Evolutionary conservation across 2,888 invertebrate genomes (phyloP).

Genomic region (Lagria hirta): DNA sequence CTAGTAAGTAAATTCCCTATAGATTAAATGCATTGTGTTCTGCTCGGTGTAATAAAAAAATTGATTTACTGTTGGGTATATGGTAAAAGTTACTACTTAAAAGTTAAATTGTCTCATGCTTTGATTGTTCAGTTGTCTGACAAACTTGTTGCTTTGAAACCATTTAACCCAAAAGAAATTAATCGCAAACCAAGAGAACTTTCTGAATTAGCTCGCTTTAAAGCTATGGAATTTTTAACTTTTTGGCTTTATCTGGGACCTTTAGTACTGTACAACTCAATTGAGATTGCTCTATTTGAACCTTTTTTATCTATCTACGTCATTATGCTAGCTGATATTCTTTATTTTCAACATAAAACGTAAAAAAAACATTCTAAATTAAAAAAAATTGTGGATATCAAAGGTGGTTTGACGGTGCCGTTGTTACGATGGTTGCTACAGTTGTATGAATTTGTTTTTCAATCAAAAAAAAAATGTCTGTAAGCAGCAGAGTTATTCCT

Average conservation of each 20-base stretch:
- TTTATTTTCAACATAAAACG: too few species aligned
- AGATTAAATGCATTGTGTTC: slow-evolving; percentile 13
- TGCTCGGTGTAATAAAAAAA: slow-evolving; percentile 20
- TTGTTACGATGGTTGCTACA: too few species aligned
- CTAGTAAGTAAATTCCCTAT: slow-evolving; percentile 1
- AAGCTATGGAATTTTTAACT: slow-evolving; percentile 15
- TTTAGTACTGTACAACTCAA: slow-evolving; percentile 14
- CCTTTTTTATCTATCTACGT: slow-evolving; percentile 30
- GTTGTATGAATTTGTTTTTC: too few species aligned
- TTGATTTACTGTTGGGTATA: not conserved
- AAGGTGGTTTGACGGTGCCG: too few species aligned
- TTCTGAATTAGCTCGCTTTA: slow-evolving; percentile 10
- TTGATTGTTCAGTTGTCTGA: not conserved
- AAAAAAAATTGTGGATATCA: too few species aligned
- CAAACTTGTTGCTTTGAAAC: slow-evolving; percentile 11
- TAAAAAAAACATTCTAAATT: too few species aligned
- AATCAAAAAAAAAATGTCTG: too few species aligned
- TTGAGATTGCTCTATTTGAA: slow-evolving; percentile 23
- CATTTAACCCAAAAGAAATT: slow-evolving; percentile 11
- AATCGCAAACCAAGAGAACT: slow-evolving; percentile 13
- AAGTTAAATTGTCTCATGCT: slow-evolving; percentile 1
- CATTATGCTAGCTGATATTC: too few species aligned
- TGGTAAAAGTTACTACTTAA: too few species aligned
- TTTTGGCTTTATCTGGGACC: slow-evolving; percentile 19
- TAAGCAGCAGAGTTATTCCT: too few species aligned